Evolutionary conservation across 2,113 vertebrate species (phyloP).

Genomic region (Xyliphius kryptos): DNA sequence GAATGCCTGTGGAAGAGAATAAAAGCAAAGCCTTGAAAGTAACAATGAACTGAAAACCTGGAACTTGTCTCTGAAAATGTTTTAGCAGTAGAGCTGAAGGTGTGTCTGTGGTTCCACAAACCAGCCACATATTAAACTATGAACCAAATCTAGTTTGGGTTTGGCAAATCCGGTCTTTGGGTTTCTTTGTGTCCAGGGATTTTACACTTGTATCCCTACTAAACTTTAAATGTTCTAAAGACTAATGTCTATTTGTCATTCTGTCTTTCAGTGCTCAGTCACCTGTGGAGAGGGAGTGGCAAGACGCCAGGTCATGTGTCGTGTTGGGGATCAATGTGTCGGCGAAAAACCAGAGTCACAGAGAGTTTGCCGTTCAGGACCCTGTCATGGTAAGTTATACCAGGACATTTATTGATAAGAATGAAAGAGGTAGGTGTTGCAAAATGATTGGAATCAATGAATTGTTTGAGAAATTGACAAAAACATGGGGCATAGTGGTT

Average conservation of each 20-base stretch:
- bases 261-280: slow-evolving; percentile 77
- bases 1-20: no score
- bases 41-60: no score
- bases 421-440: not conserved
- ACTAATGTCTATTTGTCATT: not conserved
- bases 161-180: no score
- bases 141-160: no score
- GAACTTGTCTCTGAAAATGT: no score
- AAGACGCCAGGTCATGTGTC: slow-evolving; percentile 75
- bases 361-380: slow-evolving; percentile 69
- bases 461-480: not conserved
- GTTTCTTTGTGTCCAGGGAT: no score
- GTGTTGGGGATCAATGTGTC: slow-evolving; percentile 71
- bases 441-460: not conserved
- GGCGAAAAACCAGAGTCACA: slow-evolving; percentile 75
- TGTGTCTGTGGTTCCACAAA: no score
- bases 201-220: not conserved
- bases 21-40: no score
- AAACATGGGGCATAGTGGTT: no score
- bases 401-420: not conserved
- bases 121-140: no score
- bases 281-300: slow-evolving; percentile 86
- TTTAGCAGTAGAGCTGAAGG: no score
- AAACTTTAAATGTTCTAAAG: not conserved
- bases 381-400: slow-evolving; percentile 74